Percentiles rank a stretch among this genome's conserved stretches.
These are phyloP conservation scores for Chloebia gouldiae DNA, from an alignment of 2,113 vertebrate species.

Conservation along the genomic window DNA sequence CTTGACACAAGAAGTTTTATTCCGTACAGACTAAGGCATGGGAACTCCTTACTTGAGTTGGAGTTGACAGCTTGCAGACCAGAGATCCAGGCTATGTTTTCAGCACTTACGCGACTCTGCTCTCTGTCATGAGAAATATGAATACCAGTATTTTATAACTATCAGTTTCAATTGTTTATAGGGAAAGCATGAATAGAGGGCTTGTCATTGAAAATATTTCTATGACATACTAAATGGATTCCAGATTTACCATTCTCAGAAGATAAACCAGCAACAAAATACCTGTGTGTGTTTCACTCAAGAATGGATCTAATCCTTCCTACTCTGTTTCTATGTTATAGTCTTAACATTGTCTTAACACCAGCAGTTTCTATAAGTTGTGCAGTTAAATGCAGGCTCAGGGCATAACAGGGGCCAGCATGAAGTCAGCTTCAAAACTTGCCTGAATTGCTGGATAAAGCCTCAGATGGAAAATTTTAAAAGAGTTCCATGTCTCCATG, in stretches of 20 bases:
- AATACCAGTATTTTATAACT: not conserved
- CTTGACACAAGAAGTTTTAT: not conserved
- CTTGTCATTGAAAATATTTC: not conserved
- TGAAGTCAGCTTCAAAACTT: not conserved
- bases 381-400: not conserved
- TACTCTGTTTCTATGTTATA: not conserved
- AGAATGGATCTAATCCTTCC: not conserved
- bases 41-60: not conserved
- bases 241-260: not conserved
- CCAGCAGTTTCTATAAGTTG: not conserved
- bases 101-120: not conserved
- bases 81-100: not conserved
- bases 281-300: rapidly evolving
- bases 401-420: not conserved
- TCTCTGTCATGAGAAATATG: not conserved
- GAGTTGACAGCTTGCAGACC: not conserved
- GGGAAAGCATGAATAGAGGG: not conserved
- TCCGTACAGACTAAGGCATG: not conserved
- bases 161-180: not conserved
- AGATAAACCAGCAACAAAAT: not conserved
- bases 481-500: not conserved
- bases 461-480: not conserved
- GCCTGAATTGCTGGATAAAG: not conserved
- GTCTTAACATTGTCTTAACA: not conserved
- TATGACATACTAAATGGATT: not conserved